Evolutionary conservation across 2,797 vertebrate species (phyloP), one percentile per base, ranked within the genome.

Genomic region (Ibycter americanus): DNA sequence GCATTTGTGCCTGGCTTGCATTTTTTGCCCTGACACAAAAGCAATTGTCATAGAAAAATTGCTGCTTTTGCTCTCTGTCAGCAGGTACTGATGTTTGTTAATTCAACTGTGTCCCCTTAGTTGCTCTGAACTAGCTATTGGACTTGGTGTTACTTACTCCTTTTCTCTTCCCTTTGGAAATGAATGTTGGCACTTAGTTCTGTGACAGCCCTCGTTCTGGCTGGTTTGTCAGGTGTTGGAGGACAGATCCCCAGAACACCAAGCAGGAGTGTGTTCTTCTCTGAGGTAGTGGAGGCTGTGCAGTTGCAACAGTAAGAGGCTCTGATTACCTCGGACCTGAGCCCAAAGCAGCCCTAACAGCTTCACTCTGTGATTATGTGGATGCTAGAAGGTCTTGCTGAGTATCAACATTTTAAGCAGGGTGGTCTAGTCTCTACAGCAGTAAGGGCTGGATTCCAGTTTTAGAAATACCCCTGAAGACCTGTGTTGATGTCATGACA

Each of bases 141-240:
- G 25, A 27, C 42, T 77, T 63, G 13, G 19, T 47, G 15, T 70
- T 62, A 54, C 27, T 82, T 63, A 19, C 1, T 80, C 40, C 34
- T 72, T 81, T 82, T 67, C 42, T 81, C 11, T 74, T 81, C 26
- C n/a, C n/a, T 67, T 90, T 91, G 86, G 40, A 84, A 42, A 20
- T 40, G 49, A 36, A 46, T 7, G 1, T 65, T 83, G 49, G 32
- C 46, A 40, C 11, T 56, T 65, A 12, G 27, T 87, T 93, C 47
- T 83, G 80, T 3, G 15, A 16, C 55, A 46, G 63, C 32, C 46
- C 46, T 66, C 8, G 0, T 80, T 76, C 68, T 77, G 68, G 17
- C 63, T 77, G 46, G 16, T 67, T 51, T 40, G 15, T 61, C 51
- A 44, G 22, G 14, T 21, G 14, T 38, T 76, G 56, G 27, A 86